Evolutionary conservation across 2,113 vertebrate genomes (phyloP).

Genomic region (Mesitornis unicolor): DNA sequence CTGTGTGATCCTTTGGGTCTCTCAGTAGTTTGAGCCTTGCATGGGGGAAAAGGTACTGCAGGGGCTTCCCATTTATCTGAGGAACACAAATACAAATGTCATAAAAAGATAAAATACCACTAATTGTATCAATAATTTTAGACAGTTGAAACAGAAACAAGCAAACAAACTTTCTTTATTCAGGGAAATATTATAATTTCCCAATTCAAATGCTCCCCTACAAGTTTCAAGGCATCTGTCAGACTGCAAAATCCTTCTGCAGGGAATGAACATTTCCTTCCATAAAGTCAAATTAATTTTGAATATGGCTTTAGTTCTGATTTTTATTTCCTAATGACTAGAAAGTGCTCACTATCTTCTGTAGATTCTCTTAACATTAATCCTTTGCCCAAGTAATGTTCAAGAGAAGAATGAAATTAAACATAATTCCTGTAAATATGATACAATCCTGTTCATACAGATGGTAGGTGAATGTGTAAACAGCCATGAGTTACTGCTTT

Average conservation of each 20-base stretch:
- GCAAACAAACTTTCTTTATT: not conserved
- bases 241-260: not conserved
- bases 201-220: not conserved
- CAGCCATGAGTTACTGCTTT: not conserved
- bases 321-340: not conserved
- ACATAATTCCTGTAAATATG: not conserved
- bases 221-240: not conserved
- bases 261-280: not conserved
- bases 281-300: not conserved
- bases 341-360: not conserved
- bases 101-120: not conserved
- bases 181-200: not conserved
- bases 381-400: not conserved
- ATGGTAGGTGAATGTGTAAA: not conserved
- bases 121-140: not conserved
- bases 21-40: conserved; percentile 85
- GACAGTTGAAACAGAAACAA: not conserved
- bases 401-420: not conserved
- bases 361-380: not conserved
- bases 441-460: not conserved
- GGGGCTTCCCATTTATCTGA: conserved; percentile 86
- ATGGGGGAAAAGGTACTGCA: conserved; percentile 90
- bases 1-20: conserved; percentile 90
- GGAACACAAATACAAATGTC: conserved; percentile 56
- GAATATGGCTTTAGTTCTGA: not conserved